Evolutionary conservation across 2,888 invertebrate species (phyloP), one percentile per base, ranked within the genome.

Genomic region (Calliphora vomitoria): DNA sequence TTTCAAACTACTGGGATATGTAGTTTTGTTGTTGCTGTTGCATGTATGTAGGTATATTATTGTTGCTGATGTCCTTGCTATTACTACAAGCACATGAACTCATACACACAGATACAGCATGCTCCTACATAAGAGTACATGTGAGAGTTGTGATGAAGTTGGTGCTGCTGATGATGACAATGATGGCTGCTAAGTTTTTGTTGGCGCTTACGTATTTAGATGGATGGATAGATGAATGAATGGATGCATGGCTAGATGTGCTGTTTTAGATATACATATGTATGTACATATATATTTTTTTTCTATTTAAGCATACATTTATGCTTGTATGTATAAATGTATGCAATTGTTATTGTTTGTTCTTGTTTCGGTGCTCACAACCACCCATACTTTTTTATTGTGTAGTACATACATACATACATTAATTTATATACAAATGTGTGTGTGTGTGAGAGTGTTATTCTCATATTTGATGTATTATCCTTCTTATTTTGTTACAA

Each of bases 381-480:
- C 25, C 13, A 38, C 4, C 11, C 20, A 60, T 20, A 38, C 10
- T 3, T 5, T 41, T 55, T 50, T 4, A 31, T 31, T 60, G 15
- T 15, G 31, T 0, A 25, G 10, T 25, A 60, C 8, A 55, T 20
- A 18, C 18, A 18, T 18, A 55, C 41, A 64, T 44, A 47, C 35
- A 66, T 58, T 8, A 44, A 74, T 58, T 74, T 68, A 15, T 66
- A 55, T 44, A n/a, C 50, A 10, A 35, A 15, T 44, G 11, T 53
- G 20, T 64, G 8, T n/a, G 25, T 25, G 8, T 80, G 71, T 41
- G n/a, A 35, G 38, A 18, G 74, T 87, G 82, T 60, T 44, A 20
- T 62, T 76, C 53, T 75, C 80, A 87, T 80, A 74, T 86, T 86
- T 89, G 89, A 84, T 84, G 84, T 84, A 88, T 89, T 86, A 89